phyloP scores from a whole-genome alignment of 2,888 invertebrate genomes.

The Neria commutata region DNA sequence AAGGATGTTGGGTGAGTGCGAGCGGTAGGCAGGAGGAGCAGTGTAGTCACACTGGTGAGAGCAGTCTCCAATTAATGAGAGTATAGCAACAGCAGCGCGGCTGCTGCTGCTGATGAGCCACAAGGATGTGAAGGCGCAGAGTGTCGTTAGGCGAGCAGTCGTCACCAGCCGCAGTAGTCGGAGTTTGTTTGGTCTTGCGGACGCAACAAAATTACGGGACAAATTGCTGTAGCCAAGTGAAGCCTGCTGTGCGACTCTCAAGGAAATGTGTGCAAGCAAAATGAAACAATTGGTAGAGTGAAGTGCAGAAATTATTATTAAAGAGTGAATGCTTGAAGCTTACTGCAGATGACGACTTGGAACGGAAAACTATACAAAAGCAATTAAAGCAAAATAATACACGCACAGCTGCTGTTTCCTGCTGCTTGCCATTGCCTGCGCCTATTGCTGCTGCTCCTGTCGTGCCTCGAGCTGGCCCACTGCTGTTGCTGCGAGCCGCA shows the following conservation, averaged over 20 bases:
- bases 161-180: conserved; percentile 38
- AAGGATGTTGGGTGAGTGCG: too few relatives aligned
- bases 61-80: not conserved
- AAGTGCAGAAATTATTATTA: too few relatives aligned
- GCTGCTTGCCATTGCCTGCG: too few relatives aligned
- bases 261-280: not conserved
- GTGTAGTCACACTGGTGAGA: too few relatives aligned
- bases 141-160: conserved; percentile 36
- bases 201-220: conserved; percentile 31
- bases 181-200: conserved; percentile 41
- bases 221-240: conserved; percentile 3
- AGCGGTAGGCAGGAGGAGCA: too few relatives aligned
- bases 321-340: too few relatives aligned
- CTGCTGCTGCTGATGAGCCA: conserved; percentile 31
- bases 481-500: conserved; percentile 7
- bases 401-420: too few relatives aligned
- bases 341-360: too few relatives aligned
- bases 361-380: too few relatives aligned
- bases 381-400: too few relatives aligned
- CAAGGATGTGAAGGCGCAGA: conserved; percentile 20
- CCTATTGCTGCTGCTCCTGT: too few relatives aligned
- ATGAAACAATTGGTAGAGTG: not conserved
- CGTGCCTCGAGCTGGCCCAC: too few relatives aligned
- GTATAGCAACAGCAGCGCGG: conserved; percentile 15
- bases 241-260: not conserved